phyloP scores from a whole-genome alignment of 2,113 vertebrate species.

The Centropristis striata region DNA sequence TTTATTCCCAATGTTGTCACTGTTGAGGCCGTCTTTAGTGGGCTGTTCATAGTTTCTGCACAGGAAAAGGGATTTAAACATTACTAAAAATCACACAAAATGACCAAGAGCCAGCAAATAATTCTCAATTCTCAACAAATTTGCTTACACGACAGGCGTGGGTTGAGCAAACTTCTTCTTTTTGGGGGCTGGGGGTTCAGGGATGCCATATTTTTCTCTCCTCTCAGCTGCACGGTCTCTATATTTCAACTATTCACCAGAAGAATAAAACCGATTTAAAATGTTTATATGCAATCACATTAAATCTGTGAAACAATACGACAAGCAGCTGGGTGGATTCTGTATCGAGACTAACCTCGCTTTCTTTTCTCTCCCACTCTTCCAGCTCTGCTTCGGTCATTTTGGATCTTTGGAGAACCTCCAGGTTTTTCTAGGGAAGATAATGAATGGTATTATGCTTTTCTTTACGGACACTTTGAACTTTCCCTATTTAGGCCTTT shows the following conservation, averaged over 20 bases:
- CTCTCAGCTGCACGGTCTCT: conserved; percentile 97
- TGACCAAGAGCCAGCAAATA: background rate
- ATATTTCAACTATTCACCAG: conserved; percentile 91
- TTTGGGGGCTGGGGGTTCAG: conserved; percentile 96
- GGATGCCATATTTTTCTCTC: conserved; percentile 97
- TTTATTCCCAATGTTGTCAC: conserved; percentile 99
- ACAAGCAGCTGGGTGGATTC: background rate
- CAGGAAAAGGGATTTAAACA: background rate
- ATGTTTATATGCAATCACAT: background rate
- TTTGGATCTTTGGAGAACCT: conserved; percentile 92
- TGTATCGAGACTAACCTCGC: conserved; percentile 87
- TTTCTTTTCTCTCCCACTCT: conserved; percentile 95
- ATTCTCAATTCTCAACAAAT: background rate
- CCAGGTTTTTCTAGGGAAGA: conserved; percentile 94
- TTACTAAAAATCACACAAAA: background rate
- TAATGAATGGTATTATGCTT: too few species aligned
- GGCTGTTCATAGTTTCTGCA: conserved; percentile 97
- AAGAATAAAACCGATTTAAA: background rate
- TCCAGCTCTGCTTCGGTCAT: conserved; percentile 95
- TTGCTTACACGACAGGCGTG: conserved; percentile 88
- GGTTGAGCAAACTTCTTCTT: conserved; percentile 96
- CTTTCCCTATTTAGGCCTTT: background rate
- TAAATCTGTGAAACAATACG: background rate
- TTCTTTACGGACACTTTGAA: background rate
- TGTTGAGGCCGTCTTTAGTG: conserved; percentile 97